Evolutionary conservation across 2,888 invertebrate species (phyloP).

Genomic region (Osmoderma eremita): DNA sequence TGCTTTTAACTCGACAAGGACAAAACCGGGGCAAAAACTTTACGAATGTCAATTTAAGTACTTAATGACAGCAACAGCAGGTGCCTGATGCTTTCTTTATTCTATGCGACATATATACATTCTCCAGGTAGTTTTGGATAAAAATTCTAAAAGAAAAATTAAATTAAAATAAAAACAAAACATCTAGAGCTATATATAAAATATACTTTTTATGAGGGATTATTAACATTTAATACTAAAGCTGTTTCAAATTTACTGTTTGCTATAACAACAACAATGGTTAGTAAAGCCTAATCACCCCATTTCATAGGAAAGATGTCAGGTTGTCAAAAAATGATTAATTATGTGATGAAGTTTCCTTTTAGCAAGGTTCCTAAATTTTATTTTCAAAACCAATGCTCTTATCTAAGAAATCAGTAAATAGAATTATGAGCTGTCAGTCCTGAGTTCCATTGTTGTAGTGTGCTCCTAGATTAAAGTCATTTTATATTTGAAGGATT

Average conservation of each 20-base stretch:
- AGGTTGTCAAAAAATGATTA: constrained; percentile 37
- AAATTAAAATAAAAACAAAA: not conserved
- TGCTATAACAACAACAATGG: too few species aligned
- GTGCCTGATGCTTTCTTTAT: constrained; percentile 35
- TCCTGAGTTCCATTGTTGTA: too few species aligned
- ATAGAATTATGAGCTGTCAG: too few species aligned
- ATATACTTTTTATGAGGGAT: too few species aligned
- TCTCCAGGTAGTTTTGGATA: not conserved
- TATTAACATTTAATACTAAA: too few species aligned
- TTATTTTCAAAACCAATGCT: constrained; percentile 28
- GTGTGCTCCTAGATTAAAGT: too few species aligned
- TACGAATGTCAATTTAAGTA: constrained; percentile 32
- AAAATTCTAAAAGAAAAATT: not conserved
- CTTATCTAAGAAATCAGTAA: not conserved
- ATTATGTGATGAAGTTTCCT: constrained; percentile 18
- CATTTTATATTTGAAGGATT: too few species aligned
- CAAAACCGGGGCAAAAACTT: constrained; percentile 26
- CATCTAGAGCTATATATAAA: too few species aligned
- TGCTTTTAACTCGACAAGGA: constrained; percentile 20
- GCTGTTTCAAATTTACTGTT: too few species aligned
- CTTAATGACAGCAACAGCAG: constrained; percentile 29
- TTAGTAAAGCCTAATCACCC: constrained; percentile 5
- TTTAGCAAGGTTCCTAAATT: constrained; percentile 29
- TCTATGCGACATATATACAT: constrained; percentile 8
- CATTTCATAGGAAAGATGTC: constrained; percentile 24